These are phyloP conservation scores for Epinotia brunnichana DNA, from an alignment of 2,888 invertebrate genomes.

Conservation along the genomic window DNA sequence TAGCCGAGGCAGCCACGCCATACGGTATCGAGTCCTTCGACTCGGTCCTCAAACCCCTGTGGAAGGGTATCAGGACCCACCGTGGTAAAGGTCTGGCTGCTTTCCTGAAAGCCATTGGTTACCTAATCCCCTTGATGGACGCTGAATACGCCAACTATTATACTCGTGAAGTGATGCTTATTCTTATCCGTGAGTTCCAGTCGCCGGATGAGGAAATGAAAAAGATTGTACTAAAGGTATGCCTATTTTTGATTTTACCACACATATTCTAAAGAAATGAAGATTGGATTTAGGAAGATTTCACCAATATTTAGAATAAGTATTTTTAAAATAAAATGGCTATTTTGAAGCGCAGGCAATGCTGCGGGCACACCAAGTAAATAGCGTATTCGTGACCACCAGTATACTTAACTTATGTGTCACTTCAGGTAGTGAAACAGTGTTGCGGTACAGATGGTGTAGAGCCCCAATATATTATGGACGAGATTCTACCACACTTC, in stretches of 20 bases:
- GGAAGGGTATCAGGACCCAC: conserved; percentile 98
- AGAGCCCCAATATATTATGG: conserved; percentile 99
- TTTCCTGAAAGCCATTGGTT: conserved; percentile 99
- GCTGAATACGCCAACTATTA: conserved; percentile 99
- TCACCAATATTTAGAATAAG: too few relatives aligned
- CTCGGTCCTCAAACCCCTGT: conserved; percentile 98
- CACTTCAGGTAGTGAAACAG: conserved; percentile 95
- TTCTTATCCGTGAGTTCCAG: conserved; percentile 99
- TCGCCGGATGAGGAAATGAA: conserved; percentile 99
- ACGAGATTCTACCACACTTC: conserved; percentile 98
- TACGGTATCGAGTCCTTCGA: conserved; percentile 99
- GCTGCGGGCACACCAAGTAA: background rate
- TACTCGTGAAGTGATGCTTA: conserved; percentile 98
- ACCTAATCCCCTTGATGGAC: conserved; percentile 99
- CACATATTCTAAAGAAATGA: background rate
- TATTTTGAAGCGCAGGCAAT: background rate
- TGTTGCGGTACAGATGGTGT: conserved; percentile 99
- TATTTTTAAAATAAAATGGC: background rate
- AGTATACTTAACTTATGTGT: background rate
- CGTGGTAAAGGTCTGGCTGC: conserved; percentile 97
- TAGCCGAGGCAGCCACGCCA: conserved; percentile 99
- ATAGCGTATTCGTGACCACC: background rate
- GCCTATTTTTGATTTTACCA: conserved; percentile 8
- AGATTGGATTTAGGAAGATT: too few relatives aligned
- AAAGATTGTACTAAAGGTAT: conserved; percentile 98